phyloP scores from a whole-genome alignment of 2,113 vertebrate genomes.

The Phoenicopterus ruber region DNA sequence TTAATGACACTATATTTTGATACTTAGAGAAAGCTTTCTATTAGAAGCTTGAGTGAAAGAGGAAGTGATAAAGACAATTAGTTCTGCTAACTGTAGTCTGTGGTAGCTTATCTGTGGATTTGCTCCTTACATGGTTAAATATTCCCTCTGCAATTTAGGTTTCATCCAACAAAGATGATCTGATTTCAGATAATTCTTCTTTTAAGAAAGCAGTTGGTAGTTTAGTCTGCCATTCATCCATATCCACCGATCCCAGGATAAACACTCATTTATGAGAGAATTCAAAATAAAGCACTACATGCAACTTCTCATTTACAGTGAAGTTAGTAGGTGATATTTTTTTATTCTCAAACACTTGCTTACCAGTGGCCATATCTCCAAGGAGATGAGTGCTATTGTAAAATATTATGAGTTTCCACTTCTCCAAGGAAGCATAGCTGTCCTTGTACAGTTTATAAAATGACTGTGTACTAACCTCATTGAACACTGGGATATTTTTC shows the following conservation, averaged over 20 bases:
- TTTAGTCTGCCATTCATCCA: constrained; percentile 58
- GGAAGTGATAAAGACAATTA: constrained; percentile 59
- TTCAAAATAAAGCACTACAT: constrained; percentile 64
- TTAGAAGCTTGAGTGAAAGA: constrained; percentile 14
- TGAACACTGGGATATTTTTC: neutral
- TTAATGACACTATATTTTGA: constrained; percentile 12
- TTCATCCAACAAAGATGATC: constrained; percentile 66
- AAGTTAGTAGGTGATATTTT: constrained; percentile 30
- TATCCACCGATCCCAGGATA: constrained; percentile 60
- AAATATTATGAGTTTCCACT: neutral
- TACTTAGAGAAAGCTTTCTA: constrained; percentile 23
- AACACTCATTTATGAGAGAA: constrained; percentile 64
- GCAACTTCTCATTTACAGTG: constrained; percentile 42
- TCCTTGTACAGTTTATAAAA: neutral
- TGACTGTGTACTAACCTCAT: neutral
- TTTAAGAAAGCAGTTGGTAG: constrained; percentile 57
- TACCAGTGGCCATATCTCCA: neutral
- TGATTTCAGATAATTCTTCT: constrained; percentile 69
- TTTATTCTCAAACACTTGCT: neutral
- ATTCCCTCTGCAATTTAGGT: constrained; percentile 61
- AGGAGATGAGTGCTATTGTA: neutral
- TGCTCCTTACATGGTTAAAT: constrained; percentile 65
- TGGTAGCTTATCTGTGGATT: constrained; percentile 67
- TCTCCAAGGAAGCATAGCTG: neutral
- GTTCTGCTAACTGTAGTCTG: constrained; percentile 35